Percentiles rank a stretch among this genome's conserved stretches.
Evolutionary conservation across 2,888 invertebrate genomes (phyloP).

Genomic region (Xylota segnis): DNA sequence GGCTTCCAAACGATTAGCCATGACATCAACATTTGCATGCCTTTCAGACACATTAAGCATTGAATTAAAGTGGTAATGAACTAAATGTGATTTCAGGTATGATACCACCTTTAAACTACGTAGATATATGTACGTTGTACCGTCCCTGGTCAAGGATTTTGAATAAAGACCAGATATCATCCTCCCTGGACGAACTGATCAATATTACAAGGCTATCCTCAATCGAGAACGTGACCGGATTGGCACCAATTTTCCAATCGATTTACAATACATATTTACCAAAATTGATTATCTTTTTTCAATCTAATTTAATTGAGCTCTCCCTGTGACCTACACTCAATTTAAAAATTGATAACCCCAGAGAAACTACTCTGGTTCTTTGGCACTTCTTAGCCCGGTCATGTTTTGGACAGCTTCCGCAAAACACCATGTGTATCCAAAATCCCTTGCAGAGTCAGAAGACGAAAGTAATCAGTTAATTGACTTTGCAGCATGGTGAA

Average conservation of each 20-base stretch:
- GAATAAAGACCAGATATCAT: neutral
- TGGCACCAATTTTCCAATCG: neutral
- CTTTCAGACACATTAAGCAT: too few species aligned
- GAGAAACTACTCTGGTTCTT: constrained; percentile 17
- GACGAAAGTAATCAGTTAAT: constrained; percentile 60
- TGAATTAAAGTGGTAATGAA: too few species aligned
- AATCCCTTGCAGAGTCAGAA: neutral
- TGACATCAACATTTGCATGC: too few species aligned
- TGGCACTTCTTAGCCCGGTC: neutral
- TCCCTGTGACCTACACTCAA: constrained; percentile 39
- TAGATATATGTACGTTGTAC: too few species aligned
- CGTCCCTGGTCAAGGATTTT: neutral
- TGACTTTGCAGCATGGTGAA: constrained; percentile 43
- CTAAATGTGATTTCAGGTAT: too few species aligned
- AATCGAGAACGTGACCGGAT: constrained; percentile 31
- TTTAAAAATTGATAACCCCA: constrained; percentile 46
- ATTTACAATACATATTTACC: neutral
- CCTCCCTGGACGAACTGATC: neutral
- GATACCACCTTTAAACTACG: too few species aligned
- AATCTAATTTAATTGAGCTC: constrained; percentile 61
- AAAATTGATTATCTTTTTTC: constrained; percentile 26
- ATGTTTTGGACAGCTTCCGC: neutral
- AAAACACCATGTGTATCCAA: constrained; percentile 5
- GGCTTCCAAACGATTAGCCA: too few species aligned
- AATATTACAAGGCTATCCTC: neutral